Base-by-base conservation (phyloP, 2,113 vertebrate genomes). In the Passer domesticus region DNA sequence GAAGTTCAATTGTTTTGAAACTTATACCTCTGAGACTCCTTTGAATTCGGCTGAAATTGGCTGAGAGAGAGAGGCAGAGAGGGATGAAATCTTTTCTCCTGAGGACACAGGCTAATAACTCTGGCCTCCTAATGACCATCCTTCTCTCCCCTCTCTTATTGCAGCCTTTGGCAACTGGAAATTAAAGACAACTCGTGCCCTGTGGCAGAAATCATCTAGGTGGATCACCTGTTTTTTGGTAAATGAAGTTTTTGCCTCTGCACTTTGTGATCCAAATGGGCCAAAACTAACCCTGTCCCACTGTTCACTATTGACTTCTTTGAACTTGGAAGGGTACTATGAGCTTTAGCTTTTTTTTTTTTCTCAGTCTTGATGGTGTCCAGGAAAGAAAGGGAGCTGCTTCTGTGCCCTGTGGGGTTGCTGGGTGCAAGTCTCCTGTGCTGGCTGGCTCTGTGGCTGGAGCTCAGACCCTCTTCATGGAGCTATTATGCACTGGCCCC, bases 41-140 rank as follows among this genome's bases (percentile, higher is more conserved):
- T 76, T 64, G 53, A 92, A 73, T 94, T 94, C 41, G 80, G 58
- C n/a, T 91, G 75, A 87, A 93, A 72, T 46, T 68, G 66, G 31
- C 66, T 73, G 63, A 3, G 2, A 83, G 55, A 60, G 31, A 78
- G 37, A 75, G 30, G 33, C 49, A 75, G 78, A 75, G 49, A 9
- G 12, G 14, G n/a, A 44, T 49, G 27, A 91, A 68, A 19, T 27
- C 18, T 31, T 35, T 70, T 58, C 56, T 62, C 50, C 64, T 53
- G 56, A 81, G 72, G 52, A 50, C 56, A 70, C 0, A 0, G 50
- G 33, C 33, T 92, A 70, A 31, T 63, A 59, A 91, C 43, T 85
- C 43, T 46, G 53, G 47, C 44, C 25, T 79, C 66, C 41, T 46
- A 31, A 16, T 39, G 21, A 24, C 24, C 35, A 24, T 58, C 64